Evolutionary conservation across 2,113 vertebrate species (phyloP).

Genomic region (Mormyrus lacerda): DNA sequence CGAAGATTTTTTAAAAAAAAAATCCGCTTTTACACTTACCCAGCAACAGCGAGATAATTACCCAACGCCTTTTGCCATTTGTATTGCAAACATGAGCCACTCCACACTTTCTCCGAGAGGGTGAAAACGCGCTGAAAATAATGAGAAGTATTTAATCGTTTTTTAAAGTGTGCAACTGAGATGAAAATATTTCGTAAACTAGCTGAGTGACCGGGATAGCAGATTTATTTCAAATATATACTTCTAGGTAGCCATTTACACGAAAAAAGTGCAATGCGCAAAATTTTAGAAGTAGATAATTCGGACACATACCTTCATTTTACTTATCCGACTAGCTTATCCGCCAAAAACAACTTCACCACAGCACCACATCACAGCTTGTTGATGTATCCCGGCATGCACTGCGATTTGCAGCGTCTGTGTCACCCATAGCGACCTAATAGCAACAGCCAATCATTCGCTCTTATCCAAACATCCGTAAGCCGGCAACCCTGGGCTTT

Average conservation of each 20-base stretch:
- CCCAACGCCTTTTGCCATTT: slow-evolving; percentile 88
- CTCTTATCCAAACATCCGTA: neutral
- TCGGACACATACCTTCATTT: slow-evolving; percentile 36
- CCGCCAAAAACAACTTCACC: neutral
- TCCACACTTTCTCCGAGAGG: slow-evolving; percentile 73
- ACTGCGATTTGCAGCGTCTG: slow-evolving; percentile 46
- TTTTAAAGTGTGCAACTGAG: neutral
- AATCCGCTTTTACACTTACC: slow-evolving; percentile 62
- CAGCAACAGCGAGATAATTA: slow-evolving; percentile 87
- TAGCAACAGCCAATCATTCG: neutral
- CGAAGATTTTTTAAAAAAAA: neutral
- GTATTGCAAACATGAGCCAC: slow-evolving; percentile 70
- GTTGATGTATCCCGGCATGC: slow-evolving; percentile 46
- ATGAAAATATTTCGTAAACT: neutral
- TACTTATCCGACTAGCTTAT: neutral
- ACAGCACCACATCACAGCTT: slow-evolving; percentile 4
- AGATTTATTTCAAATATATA: neutral
- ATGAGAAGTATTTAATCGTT: neutral
- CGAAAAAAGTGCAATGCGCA: neutral
- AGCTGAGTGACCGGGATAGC: neutral
- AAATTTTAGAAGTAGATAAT: neutral
- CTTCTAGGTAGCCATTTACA: neutral
- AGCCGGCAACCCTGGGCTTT: slow-evolving; percentile 11
- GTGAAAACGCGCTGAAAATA: slow-evolving; percentile 75
- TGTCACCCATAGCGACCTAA: slow-evolving; percentile 41